phyloP scores from a whole-genome alignment of 2,113 vertebrate genomes.

The Lagenorhynchus albirostris region DNA sequence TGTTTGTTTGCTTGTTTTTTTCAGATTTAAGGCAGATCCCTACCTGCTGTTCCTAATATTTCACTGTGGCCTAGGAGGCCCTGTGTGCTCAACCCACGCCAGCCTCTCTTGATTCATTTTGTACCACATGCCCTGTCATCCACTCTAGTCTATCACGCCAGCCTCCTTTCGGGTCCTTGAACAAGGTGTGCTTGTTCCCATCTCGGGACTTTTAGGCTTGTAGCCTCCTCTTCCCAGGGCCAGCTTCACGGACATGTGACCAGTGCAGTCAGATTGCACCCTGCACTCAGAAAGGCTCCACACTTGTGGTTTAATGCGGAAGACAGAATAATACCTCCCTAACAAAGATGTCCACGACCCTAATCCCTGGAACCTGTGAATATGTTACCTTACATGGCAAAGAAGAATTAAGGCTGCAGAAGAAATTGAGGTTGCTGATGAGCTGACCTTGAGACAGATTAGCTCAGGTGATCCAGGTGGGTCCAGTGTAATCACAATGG shows the following conservation, averaged over 20 bases:
- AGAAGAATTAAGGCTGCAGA: not conserved
- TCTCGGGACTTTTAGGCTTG: not conserved
- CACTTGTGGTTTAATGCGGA: not conserved
- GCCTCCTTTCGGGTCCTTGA: not conserved
- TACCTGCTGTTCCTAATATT: not conserved
- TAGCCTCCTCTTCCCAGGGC: not conserved
- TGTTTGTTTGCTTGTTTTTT: not conserved
- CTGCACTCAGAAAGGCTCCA: not conserved
- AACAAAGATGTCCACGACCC: not conserved
- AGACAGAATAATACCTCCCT: not conserved
- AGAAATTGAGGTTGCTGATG: not conserved
- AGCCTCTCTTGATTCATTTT: not conserved
- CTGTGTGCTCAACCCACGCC: not conserved
- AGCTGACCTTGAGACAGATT: not conserved
- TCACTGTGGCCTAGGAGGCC: not conserved
- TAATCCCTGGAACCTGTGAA: not conserved
- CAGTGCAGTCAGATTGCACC: too few species aligned
- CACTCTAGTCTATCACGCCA: not conserved
- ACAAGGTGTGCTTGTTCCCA: not conserved
- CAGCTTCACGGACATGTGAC: not conserved
- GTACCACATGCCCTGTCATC: not conserved
- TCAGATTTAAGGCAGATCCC: not conserved
- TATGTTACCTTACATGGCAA: not conserved
- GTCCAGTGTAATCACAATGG: not conserved
- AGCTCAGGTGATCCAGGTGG: not conserved